Base-by-base conservation (phyloP, 2,888 invertebrate species). In the Odontomyia ornata region DNA sequence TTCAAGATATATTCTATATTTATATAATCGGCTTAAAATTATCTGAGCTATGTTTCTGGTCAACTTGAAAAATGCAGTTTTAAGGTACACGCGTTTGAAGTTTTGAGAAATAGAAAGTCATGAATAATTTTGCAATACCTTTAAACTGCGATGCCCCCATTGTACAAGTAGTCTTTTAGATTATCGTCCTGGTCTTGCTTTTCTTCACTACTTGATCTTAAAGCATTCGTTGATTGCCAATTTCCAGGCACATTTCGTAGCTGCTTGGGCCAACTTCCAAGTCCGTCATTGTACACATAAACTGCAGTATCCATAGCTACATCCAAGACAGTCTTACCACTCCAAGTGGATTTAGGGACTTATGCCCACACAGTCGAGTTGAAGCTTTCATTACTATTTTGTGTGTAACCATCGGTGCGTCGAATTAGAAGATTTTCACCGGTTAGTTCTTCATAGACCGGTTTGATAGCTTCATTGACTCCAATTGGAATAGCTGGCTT, bases 271-370 rank as follows among this genome's bases (percentile, higher is more conserved):
- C 4, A n/a, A 64, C 28, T 64, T 64, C n/a, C 21, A 30, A 28
- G 25, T 75, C 46, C 69, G 52, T 77, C 76, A 47, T 77, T 77
- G 75, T 76, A 77, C 71, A 76, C 64, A 62, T 62, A 76, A 69
- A 75, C 76, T 43, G 71, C 64, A 69, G 9, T 36, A 36, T 36
- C 9, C 36, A 75, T 57, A 36, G 75, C 75, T 28, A 60, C 23
- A 60, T 64, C 64, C 64, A 64, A 64, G 23, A 77, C 46, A 3
- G 52, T 75, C 46, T 77, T 77, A 25, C 71, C 69, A 76, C 62
- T 76, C n/a, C 71, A 69, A 76, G 76, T 60, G 25, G 2, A 60
- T 60, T 60, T 60, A 3, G 60, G 11, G 60, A 21, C 60, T 9
- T 7, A 60, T 23, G 21, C 21, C 23, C 60, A 60, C 60, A 60